A percentile compares a stretch with the other conserved stretches of the same genome.
Conservation (phyloP, 2,113 vertebrate genomes). For the Rattus rattus region DNA sequence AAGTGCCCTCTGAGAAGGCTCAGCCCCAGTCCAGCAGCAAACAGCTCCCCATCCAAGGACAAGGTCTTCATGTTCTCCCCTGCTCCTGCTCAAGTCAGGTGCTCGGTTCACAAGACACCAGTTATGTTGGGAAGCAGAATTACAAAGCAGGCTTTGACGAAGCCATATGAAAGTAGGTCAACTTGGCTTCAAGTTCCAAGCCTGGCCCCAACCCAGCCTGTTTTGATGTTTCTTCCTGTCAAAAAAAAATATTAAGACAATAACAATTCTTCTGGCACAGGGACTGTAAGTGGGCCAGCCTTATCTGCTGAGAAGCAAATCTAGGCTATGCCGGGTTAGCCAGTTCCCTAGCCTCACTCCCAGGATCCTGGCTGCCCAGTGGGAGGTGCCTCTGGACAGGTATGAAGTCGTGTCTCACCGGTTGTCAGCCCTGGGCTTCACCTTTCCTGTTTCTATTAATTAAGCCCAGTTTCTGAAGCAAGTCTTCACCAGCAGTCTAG, state of each 20-base stretch:
- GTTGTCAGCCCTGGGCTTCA: conserved; percentile 22
- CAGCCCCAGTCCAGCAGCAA: background rate
- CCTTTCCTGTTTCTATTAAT: conserved; percentile 76
- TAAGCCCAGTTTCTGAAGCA: conserved; percentile 72
- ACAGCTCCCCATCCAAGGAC: background rate
- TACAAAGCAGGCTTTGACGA: conserved; percentile 71
- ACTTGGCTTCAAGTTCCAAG: conserved; percentile 68
- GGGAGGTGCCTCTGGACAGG: background rate
- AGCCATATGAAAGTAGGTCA: conserved; percentile 71
- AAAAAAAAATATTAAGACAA: conserved; percentile 27
- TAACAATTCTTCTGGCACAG: conserved; percentile 50
- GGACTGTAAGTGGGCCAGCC: conserved; percentile 41
- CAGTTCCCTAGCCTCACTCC: background rate
- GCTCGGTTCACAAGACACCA: conserved; percentile 55
- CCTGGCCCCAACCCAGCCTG: conserved; percentile 21
- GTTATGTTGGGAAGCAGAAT: conserved; percentile 22
- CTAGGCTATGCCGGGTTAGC: background rate
- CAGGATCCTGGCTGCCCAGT: background rate
- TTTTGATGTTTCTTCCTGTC: conserved; percentile 40
- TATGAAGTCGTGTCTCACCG: background rate
- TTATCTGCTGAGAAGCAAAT: conserved; percentile 55
- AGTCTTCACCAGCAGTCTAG: conserved; percentile 77
- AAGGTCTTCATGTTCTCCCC: background rate
- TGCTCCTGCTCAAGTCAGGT: background rate
- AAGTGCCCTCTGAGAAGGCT: background rate